Percentiles rank a stretch among this genome's conserved stretches.
Conservation (phyloP, 2,113 vertebrate genomes). For the Gasterosteus aculeatus region DNA sequence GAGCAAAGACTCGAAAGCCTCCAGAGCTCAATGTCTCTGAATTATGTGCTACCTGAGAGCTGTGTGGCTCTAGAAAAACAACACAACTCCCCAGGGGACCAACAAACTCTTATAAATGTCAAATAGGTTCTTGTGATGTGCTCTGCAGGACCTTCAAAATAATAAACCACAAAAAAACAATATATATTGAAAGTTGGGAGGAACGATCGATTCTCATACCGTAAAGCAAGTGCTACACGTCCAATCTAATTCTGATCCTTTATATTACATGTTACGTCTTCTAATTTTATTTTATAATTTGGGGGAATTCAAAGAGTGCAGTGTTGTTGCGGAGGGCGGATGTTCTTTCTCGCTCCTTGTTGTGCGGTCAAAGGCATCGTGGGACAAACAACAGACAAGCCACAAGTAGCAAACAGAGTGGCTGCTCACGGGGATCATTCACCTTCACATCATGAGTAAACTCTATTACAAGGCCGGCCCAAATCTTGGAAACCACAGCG, state of each 20-base stretch:
- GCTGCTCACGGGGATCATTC: slow-evolving; percentile 67
- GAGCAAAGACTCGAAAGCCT: slow-evolving; percentile 22
- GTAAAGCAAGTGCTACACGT: slow-evolving; percentile 7
- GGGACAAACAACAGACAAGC: slow-evolving; percentile 63
- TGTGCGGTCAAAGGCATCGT: slow-evolving; percentile 58
- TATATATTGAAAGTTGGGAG: slow-evolving; percentile 24
- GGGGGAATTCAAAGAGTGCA: neutral
- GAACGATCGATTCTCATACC: slow-evolving; percentile 12
- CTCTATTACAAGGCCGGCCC: slow-evolving; percentile 57
- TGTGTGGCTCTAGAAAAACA: slow-evolving; percentile 44
- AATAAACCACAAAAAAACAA: slow-evolving; percentile 56
- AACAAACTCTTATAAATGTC: slow-evolving; percentile 67
- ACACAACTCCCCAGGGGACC: slow-evolving; percentile 50
- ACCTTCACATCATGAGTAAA: slow-evolving; percentile 62
- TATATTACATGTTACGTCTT: neutral
- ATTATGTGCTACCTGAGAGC: slow-evolving; percentile 37
- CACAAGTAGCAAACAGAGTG: slow-evolving; percentile 52
- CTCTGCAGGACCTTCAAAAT: slow-evolving; percentile 34
- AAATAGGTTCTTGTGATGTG: slow-evolving; percentile 57
- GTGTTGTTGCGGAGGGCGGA: neutral
- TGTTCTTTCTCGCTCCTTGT: slow-evolving; percentile 25
- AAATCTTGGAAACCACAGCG: slow-evolving; percentile 56
- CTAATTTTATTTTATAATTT: neutral
- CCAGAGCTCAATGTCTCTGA: slow-evolving; percentile 44
- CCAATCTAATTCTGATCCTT: slow-evolving; percentile 5